phyloP scores from a whole-genome alignment of 2,797 vertebrate genomes.

The Balearica regulorum region DNA sequence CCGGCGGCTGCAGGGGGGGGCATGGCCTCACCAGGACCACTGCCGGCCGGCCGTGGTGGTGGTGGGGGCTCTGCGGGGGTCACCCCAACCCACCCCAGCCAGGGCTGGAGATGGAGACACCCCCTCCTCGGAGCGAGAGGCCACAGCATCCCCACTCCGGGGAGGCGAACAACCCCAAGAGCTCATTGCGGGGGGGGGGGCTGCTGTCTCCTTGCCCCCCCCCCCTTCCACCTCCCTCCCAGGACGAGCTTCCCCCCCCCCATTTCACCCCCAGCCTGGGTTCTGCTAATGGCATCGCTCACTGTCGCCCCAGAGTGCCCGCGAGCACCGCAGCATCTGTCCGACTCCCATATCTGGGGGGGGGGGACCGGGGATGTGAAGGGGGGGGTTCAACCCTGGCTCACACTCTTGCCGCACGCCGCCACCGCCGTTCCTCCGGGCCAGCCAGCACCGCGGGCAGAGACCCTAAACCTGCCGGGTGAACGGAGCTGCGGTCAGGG shows the following conservation, averaged over 20 bases:
- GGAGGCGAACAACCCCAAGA: no score
- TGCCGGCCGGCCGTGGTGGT: no score
- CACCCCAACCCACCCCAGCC: background rate
- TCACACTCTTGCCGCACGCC: background rate
- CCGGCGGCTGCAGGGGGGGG: background rate
- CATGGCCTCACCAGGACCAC: background rate
- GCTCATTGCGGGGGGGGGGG: background rate
- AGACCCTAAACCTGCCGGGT: background rate
- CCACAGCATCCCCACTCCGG: background rate
- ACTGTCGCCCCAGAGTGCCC: background rate
- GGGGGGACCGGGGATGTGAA: no score
- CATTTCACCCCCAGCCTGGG: background rate
- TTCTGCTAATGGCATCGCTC: background rate
- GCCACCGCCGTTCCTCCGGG: background rate
- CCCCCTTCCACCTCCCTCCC: no score
- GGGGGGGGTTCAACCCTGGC: background rate
- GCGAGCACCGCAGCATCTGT: background rate
- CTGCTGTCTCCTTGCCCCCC: no score
- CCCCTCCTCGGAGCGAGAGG: fast-evolving
- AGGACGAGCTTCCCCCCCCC: background rate
- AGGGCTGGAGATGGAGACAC: background rate
- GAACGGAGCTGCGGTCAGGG: background rate
- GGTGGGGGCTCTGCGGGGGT: background rate
- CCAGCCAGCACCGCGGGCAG: background rate
- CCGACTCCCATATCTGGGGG: background rate